A percentile compares a stretch with the other conserved stretches of the same genome.
Conservation (phyloP, 2,888 invertebrate species). For the Drosophila prostipennis region DNA sequence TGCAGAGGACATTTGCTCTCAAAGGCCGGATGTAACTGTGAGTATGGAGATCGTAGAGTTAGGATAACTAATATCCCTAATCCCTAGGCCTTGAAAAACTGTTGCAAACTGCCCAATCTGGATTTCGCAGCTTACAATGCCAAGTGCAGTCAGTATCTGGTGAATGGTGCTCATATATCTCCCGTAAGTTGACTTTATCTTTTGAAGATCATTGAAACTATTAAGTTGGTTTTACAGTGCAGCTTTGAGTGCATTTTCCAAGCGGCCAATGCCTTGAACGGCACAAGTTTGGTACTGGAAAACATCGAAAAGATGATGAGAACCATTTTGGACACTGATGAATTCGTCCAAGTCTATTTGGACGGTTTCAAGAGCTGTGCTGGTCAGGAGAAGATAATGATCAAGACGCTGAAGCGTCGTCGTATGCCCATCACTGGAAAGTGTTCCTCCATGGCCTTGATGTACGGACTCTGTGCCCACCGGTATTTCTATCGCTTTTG, state of each 20-base stretch:
- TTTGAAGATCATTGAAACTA: neutral
- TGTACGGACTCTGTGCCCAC: constrained; percentile 55
- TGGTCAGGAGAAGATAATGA: constrained; percentile 20
- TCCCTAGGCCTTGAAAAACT: constrained; percentile 39
- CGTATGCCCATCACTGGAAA: constrained; percentile 21
- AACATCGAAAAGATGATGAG: constrained; percentile 27
- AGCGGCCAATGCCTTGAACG: constrained; percentile 28
- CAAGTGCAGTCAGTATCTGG: constrained; percentile 31
- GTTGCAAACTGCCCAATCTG: constrained; percentile 33
- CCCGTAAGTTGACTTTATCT: constrained; percentile 29
- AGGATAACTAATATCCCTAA: neutral
- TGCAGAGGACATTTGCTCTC: constrained; percentile 19
- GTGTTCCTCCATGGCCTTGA: constrained; percentile 39
- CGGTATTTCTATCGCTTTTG: constrained; percentile 48
- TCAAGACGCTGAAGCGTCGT: constrained; percentile 36
- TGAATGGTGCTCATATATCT: constrained; percentile 29
- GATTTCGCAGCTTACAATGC: constrained; percentile 16
- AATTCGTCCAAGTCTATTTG: constrained; percentile 26
- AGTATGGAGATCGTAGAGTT: constrained; percentile 1
- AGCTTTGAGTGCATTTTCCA: constrained; percentile 44
- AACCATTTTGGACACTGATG: constrained; percentile 2
- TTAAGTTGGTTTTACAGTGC: constrained; percentile 19
- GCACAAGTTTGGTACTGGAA: constrained; percentile 31
- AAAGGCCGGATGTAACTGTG: constrained; percentile 33
- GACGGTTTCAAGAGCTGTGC: constrained; percentile 33